A percentile compares a stretch with the other conserved stretches of the same genome.
Conservation (phyloP, 2,888 invertebrate species). For the Chrysolina haemoptera region DNA sequence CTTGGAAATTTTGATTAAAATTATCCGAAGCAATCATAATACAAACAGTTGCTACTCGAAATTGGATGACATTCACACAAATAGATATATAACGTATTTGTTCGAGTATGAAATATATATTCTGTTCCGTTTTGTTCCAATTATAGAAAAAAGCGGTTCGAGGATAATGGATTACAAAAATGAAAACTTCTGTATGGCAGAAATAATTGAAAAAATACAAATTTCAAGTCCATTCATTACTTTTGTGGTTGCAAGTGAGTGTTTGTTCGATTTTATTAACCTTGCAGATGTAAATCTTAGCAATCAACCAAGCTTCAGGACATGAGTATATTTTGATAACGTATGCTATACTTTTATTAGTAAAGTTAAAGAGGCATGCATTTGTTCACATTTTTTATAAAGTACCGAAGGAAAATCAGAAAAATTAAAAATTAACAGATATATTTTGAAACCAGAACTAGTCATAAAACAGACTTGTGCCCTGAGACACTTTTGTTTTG, state of each 20-base stretch:
- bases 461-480: too few species aligned
- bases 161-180: background rate
- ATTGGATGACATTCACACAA: conserved; percentile 56
- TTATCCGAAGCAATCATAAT: conserved; percentile 60
- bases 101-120: conserved; percentile 56
- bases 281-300: too few species aligned
- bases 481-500: too few species aligned
- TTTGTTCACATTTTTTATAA: too few species aligned
- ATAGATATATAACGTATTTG: conserved; percentile 39
- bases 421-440: too few species aligned
- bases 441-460: too few species aligned
- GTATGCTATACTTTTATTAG: too few species aligned
- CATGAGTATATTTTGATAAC: too few species aligned
- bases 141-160: background rate
- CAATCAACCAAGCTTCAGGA: too few species aligned
- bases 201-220: background rate
- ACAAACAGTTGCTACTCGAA: conserved; percentile 55
- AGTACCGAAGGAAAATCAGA: too few species aligned
- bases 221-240: background rate
- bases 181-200: background rate
- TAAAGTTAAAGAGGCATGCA: too few species aligned
- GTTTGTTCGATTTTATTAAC: too few species aligned
- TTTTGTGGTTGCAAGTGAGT: background rate
- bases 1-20: conserved; percentile 59
- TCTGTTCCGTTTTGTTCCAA: background rate